Evolutionary conservation across 2,797 vertebrate species (phyloP), one percentile per base, ranked within the genome.

Genomic region (Tokudaia tokunoshimensis): DNA sequence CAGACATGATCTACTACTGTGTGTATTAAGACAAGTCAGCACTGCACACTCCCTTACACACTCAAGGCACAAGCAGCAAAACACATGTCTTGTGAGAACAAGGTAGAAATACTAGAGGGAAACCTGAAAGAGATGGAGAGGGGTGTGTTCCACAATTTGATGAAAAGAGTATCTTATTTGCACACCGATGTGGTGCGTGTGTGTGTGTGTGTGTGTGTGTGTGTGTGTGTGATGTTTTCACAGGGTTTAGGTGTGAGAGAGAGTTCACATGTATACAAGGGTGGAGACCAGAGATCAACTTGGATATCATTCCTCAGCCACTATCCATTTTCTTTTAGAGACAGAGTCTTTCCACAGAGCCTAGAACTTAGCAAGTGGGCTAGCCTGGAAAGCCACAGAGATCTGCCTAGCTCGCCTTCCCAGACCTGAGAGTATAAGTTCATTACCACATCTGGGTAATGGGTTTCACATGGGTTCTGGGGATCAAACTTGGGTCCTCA

Each of bases 11-110:
- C 37, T 44, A 1, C 20, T 31, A 31, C 26, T 31, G 81, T 63
- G 59, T 31, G 4, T 9, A 44, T 20, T 11, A 9, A 41, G 37
- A 20, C 81, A 47, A 9, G 26, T 22, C 50, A 47, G 17, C 55
- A 9, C 34, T 9, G 1, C 17, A 26, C 9, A 29, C 50, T 10
- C 34, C 29, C 24, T 12, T 2, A 20, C 10, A 9, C 22, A 34
- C 47, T 76, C 5, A 8, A 22, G 14, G n/a, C 3, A 1, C 0
- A 37, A 2, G 44, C 24, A 44, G 26, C 9, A 76, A 47, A 24
- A 14, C 31, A 3, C 1, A 3, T 4, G 6, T 13, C 31, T 44
- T 41, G 26, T 5, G 19, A 10, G n/a, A 10, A 13, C 0, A 5
- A 2, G 15, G 1, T 4, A 44, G 37, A 76, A 65, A 61, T 1